Base-by-base conservation (phyloP, 2,797 vertebrate genomes). In the Antrozous pallidus region DNA sequence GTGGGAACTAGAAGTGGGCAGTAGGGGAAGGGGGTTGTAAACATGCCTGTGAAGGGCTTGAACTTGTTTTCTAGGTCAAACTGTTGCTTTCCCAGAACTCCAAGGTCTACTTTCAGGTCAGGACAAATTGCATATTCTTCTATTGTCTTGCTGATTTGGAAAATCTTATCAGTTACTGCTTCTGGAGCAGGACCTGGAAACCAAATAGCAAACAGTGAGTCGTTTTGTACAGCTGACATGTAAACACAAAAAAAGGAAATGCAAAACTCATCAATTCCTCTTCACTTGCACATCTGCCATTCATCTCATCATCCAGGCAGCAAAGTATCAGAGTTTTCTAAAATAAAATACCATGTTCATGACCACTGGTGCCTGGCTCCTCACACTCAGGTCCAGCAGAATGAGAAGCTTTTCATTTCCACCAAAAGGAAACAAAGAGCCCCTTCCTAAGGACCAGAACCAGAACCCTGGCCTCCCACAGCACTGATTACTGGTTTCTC, bases 91-190 rank as follows among this genome's bases (percentile, higher is more conserved):
- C 99, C 99, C 56, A 99, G 98, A 92, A 98, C 98, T 56, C 98
- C 97, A 79, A 99, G 98, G 97, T 99, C 99, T 67, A 99, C 99
- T 88, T 99, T 99, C 92, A 99, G 98, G 28, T 99, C 99, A 1
- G 99, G 99, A 90, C 99, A 99, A 98, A 99, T 99, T 12, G 98
- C 98, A 96, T 99, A 99, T 93, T 99, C 99, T 97, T 99, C 99
- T 1, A 99, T 98, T 82, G 98, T 98, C 98, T 99, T 99, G 98
- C 99, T 99, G 97, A 99, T 98, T 75, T 99, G 99, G 97, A 98
- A 99, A 94, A 99, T 99, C 97, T 99, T 99, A 95, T 99, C 99
- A 0, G 99, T 99, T 96, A 99, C 98, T 28, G 98, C 99, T 98
- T 99, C 99, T 4, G 99, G 99, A 94, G 99, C 99, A 84, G 99